A percentile compares a stretch with the other conserved stretches of the same genome.
Conservation (phyloP, 2,113 vertebrate species). For the Syngnathus typhle region DNA sequence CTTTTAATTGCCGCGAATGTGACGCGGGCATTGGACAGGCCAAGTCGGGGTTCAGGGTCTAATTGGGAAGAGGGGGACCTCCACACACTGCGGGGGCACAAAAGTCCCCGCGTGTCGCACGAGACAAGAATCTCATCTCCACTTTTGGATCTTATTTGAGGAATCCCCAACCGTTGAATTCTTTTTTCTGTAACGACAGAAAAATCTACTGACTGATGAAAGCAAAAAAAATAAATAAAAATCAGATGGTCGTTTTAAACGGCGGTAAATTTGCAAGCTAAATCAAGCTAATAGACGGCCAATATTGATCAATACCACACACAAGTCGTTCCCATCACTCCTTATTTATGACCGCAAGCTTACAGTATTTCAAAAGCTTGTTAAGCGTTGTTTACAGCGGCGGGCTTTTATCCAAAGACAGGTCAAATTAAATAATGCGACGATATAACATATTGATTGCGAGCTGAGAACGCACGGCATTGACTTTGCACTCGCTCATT, state of each 20-base stretch:
- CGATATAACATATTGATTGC: background rate
- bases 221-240: too few relatives aligned
- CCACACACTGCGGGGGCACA: background rate
- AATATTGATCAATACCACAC: conserved; percentile 1
- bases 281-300: background rate
- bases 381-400: background rate
- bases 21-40: background rate
- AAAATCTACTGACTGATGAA: too few relatives aligned
- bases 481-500: background rate
- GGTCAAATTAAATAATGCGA: background rate
- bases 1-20: background rate
- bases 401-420: background rate
- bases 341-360: background rate
- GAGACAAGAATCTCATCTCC: background rate
- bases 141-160: background rate
- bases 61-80: background rate
- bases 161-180: too few relatives aligned
- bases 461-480: background rate
- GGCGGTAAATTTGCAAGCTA: background rate
- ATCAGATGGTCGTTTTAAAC: background rate
- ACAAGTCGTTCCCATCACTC: background rate
- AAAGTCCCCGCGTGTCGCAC: background rate
- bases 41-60: background rate
- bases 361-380: background rate
- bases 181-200: too few relatives aligned